Evolutionary conservation across 2,797 vertebrate genomes (phyloP).

Genomic region (Perodicticus potto): DNA sequence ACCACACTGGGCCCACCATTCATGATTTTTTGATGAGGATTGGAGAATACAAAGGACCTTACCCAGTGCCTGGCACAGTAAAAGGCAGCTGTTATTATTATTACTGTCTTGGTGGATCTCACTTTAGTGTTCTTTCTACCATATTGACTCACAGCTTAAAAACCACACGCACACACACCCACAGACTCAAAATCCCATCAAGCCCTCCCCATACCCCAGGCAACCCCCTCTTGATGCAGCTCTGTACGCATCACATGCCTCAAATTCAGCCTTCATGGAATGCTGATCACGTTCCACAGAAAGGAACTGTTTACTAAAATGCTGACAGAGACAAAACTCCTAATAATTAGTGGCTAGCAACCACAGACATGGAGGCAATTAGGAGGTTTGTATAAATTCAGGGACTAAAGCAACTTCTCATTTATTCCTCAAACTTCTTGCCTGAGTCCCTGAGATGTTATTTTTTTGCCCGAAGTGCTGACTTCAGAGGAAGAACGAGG

Average conservation of each 20-base stretch:
- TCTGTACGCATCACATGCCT: background rate
- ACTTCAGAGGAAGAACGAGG: constrained; percentile 31
- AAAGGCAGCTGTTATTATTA: background rate
- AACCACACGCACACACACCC: background rate
- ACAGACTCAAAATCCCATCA: background rate
- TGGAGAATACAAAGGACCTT: background rate
- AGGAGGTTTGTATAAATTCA: constrained; percentile 8
- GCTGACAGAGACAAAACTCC: constrained; percentile 42
- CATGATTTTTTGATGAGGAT: background rate
- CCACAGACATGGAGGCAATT: constrained; percentile 40
- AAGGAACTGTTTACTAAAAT: constrained; percentile 40
- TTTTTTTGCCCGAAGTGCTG: background rate
- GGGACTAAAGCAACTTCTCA: background rate
- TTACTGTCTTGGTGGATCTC: background rate
- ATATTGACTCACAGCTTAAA: background rate
- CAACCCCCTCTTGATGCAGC: fast-evolving
- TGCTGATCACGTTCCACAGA: background rate
- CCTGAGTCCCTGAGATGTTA: background rate
- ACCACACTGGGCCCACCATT: background rate
- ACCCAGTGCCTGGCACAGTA: fast-evolving
- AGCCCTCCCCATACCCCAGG: background rate
- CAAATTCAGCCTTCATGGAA: background rate
- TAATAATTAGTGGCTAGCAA: constrained; percentile 59
- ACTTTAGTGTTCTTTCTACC: background rate
- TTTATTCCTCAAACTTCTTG: background rate